Evolutionary conservation across 2,888 invertebrate species (phyloP), one percentile per base, ranked within the genome.

Genomic region (Latrodectus hesperus): DNA sequence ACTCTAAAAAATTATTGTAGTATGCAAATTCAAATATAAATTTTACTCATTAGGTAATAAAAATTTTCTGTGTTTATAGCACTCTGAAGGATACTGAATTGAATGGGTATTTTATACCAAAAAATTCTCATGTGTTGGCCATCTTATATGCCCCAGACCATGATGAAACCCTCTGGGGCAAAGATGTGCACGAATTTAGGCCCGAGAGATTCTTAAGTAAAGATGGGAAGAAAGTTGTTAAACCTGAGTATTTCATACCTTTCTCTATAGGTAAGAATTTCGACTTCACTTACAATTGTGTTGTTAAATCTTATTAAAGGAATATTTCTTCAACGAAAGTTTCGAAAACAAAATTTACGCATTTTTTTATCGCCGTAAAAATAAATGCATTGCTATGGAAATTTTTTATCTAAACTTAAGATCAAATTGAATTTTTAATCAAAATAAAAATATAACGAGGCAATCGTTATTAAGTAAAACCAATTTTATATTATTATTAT

Each of bases 231-330:
- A 78, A 76, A 67, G 26, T 88, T 51, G 55, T 76, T 10, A 88
- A 88, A 55, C 88, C 83, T 14, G 89, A 89, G 22, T 81, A 89
- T 22, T 86, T 89, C 65, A 90, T 90, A 73, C 90, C 90, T 11
- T 90, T 90, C 82, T 89, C 87, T n/a, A 71, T 89, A 11, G 90
- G 90, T 73, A 64, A 64, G 81, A 52, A 55, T 38, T 6, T 38
- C 38, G 6, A 3, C 38, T 38, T 38, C 38, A 6, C 6, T 38
- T 6, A 38, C 38, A 38, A 38, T 38, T 38, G 38, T 6, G 6
- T 38, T 38, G 4, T 38, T 6, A 38, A 38, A 38, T 38, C 6
- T 38, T 6, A 38, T 1, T 38, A 38, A 38, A 38, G 6, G 38
- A 4, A 38, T 38, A 38, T 38, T 38, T 38, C 49, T 71, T 49